These are phyloP conservation scores for Macrotus californicus DNA, from an alignment of 2,113 vertebrate genomes.

Conservation along the genomic window DNA sequence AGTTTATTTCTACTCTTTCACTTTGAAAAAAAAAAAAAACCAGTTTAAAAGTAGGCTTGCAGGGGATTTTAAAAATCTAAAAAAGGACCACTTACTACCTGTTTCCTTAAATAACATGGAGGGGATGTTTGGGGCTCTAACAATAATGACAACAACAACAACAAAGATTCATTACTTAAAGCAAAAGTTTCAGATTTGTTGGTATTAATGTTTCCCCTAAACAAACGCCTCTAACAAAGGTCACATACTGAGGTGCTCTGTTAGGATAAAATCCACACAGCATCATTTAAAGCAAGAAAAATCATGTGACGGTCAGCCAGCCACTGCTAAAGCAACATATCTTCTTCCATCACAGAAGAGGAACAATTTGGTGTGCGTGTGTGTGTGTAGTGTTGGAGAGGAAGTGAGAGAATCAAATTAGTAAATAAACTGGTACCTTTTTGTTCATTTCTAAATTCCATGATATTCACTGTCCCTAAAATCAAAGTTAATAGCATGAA, in stretches of 20 bases:
- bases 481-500: neutral
- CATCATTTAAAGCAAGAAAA: neutral
- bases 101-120: neutral
- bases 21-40: slow-evolving; percentile 1
- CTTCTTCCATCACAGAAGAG: neutral
- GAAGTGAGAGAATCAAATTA: neutral
- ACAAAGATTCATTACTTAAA: neutral
- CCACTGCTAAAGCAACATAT: neutral
- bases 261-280: neutral
- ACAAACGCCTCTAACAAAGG: neutral
- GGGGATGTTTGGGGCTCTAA: neutral
- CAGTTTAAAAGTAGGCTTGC: neutral
- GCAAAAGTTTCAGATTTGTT: neutral
- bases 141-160: neutral
- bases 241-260: neutral
- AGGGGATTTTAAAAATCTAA: neutral
- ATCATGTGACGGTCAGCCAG: neutral
- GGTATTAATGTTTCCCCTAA: neutral
- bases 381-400: neutral
- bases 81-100: neutral
- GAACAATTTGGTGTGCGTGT: neutral
- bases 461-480: neutral
- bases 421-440: neutral
- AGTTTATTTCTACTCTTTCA: neutral
- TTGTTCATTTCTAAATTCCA: neutral